Conservation (phyloP, 2,113 vertebrate species). For the Parus major region DNA sequence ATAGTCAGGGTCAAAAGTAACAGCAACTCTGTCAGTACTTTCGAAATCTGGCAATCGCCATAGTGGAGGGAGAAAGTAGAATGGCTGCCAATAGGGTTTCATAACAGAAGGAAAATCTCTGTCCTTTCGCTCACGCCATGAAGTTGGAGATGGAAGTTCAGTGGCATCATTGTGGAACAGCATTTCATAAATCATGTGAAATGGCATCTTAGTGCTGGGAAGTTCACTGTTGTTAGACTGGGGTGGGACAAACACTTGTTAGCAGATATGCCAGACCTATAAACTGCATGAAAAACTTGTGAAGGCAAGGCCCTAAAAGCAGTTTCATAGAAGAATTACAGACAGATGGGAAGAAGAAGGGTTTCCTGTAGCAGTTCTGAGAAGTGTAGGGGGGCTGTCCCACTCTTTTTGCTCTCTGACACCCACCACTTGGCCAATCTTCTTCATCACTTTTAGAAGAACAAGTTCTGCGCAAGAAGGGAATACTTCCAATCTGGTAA, state of each 20-base stretch:
- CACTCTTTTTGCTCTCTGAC: background rate
- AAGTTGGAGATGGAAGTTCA: background rate
- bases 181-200: background rate
- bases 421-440: background rate
- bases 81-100: constrained; percentile 5
- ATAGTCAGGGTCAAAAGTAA: constrained; percentile 4
- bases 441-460: background rate
- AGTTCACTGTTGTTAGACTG: background rate
- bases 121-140: background rate
- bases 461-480: background rate
- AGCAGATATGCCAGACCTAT: background rate
- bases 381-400: background rate
- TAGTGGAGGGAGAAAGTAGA: background rate
- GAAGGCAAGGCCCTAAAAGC: background rate
- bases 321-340: background rate
- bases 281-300: background rate
- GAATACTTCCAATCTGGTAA: background rate
- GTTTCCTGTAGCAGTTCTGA: background rate
- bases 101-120: background rate
- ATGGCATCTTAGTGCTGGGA: background rate
- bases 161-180: background rate
- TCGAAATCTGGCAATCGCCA: background rate
- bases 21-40: background rate
- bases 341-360: background rate
- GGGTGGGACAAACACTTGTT: background rate